Evolutionary conservation across 2,797 vertebrate species (phyloP).

Genomic region (Glyptemys insculpta): DNA sequence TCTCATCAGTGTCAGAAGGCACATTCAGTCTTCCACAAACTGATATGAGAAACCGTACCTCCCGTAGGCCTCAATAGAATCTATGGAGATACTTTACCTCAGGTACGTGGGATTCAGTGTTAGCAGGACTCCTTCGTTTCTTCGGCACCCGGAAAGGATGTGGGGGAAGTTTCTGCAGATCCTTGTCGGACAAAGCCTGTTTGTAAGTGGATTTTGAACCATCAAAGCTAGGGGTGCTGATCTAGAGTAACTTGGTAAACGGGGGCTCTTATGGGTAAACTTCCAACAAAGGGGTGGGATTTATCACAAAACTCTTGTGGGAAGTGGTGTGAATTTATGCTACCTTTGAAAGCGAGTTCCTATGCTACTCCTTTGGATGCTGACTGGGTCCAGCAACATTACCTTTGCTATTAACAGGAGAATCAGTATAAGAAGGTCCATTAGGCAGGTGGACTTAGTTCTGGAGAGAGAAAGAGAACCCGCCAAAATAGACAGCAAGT

Average conservation of each 20-base stretch:
- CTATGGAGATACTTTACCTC: not conserved
- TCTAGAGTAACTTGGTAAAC: not conserved
- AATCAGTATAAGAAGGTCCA: not conserved
- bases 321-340: not conserved
- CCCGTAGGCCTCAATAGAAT: not conserved
- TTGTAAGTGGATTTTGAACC: not conserved
- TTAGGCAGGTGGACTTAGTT: not conserved
- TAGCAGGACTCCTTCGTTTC: not conserved
- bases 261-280: not conserved
- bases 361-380: not conserved
- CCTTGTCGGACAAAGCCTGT: not conserved
- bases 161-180: not conserved
- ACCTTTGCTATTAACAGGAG: not conserved
- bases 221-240: not conserved
- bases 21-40: not conserved
- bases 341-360: not conserved
- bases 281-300: not conserved
- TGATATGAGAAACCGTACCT: not conserved
- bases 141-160: not conserved
- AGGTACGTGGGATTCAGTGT: not conserved
- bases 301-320: not conserved
- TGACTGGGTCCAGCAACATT: not conserved
- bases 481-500: not conserved
- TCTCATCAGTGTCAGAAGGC: slow-evolving; percentile 16
- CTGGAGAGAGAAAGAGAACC: not conserved